Evolutionary conservation across 2,888 invertebrate genomes (phyloP).

Genomic region (Amphiduros pacificus): DNA sequence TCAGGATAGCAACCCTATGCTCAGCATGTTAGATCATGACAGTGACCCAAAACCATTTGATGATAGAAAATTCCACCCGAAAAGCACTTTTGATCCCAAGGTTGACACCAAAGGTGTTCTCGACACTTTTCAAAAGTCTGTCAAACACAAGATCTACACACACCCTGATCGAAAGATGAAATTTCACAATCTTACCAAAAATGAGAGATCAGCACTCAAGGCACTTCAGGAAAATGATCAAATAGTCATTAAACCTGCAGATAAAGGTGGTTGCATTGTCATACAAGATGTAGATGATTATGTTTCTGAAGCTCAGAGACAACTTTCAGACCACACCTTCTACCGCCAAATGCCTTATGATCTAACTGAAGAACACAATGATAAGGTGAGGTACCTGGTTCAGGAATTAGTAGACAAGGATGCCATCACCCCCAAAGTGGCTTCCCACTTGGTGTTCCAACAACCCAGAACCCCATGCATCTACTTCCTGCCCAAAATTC

Average conservation of each 20-base stretch:
- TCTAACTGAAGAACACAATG: background rate
- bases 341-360: background rate
- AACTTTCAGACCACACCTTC: background rate
- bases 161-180: too few relatives aligned
- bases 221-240: background rate
- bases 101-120: too few relatives aligned
- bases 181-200: too few relatives aligned
- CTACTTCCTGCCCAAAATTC: constrained; percentile 5
- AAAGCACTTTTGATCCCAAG: too few relatives aligned
- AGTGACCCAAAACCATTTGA: too few relatives aligned
- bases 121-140: too few relatives aligned
- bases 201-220: background rate
- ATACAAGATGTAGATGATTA: background rate
- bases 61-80: too few relatives aligned
- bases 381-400: background rate
- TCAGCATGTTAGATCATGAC: too few relatives aligned
- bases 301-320: background rate
- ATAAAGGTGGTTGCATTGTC: background rate
- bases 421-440: too few relatives aligned
- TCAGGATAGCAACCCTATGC: too few relatives aligned
- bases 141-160: too few relatives aligned
- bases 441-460: too few relatives aligned
- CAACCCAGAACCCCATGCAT: background rate
- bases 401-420: background rate
- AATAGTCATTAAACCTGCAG: constrained; percentile 2